A percentile compares a stretch with the other conserved stretches of the same genome.
Conservation (phyloP, 2,888 invertebrate genomes). For the Congeria kusceri region DNA sequence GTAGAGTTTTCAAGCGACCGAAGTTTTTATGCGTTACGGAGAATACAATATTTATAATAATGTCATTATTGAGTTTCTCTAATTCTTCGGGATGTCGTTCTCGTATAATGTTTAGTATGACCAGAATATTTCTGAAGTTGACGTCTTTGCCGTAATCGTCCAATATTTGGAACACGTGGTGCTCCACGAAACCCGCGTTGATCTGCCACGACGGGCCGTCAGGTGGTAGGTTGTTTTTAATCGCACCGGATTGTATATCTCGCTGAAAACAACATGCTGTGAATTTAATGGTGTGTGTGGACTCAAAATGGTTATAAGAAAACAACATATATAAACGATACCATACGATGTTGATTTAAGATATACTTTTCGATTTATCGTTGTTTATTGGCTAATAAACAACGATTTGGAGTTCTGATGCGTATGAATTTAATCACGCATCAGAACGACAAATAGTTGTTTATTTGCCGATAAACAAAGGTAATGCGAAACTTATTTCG, state of each 20-base stretch:
- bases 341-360: too few relatives aligned
- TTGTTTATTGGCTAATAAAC: too few relatives aligned
- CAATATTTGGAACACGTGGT: conserved; percentile 47
- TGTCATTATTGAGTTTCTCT: conserved; percentile 59
- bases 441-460: too few relatives aligned
- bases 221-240: conserved; percentile 13
- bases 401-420: too few relatives aligned
- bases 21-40: conserved; percentile 55
- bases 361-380: too few relatives aligned
- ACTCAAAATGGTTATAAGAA: too few relatives aligned
- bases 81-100: conserved; percentile 45
- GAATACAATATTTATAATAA: conserved; percentile 62
- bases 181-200: conserved; percentile 50
- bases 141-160: conserved; percentile 47
- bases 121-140: conserved; percentile 59
- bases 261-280: conserved; percentile 12
- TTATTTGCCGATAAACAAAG: too few relatives aligned
- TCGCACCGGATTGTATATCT: conserved; percentile 10
- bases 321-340: too few relatives aligned
- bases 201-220: conserved; percentile 46
- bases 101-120: conserved; percentile 61
- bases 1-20: conserved; percentile 42
- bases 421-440: too few relatives aligned
- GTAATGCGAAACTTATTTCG: too few relatives aligned
- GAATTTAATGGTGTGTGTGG: neutral